Evolutionary conservation across 1,140 invertebrate genomes (phyloP).

Genomic region (Matsumurasca onukii): DNA sequence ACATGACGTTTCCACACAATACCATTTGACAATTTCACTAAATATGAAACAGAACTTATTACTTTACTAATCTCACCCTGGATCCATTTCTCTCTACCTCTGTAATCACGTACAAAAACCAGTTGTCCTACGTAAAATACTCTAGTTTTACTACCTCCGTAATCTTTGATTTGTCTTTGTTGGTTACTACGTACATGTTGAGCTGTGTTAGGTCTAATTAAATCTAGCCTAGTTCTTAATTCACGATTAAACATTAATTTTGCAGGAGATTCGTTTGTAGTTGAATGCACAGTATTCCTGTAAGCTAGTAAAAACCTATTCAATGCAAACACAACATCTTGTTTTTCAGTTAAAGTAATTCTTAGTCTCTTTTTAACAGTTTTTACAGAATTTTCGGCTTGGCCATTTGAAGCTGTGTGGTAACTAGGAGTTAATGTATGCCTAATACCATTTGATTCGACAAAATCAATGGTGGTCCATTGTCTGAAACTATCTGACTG

Average conservation of each 20-base stretch:
- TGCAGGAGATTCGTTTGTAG: background rate
- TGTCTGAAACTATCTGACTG: background rate
- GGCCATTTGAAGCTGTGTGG: background rate
- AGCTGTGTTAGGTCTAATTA: conserved; percentile 1
- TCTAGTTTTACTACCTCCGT: background rate
- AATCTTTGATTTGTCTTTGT: background rate
- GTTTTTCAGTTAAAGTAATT: background rate
- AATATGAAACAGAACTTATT: background rate
- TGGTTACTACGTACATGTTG: background rate
- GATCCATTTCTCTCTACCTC: conserved; percentile 1
- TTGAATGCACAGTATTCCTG: conserved; percentile 5
- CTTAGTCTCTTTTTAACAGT: background rate
- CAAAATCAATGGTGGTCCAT: background rate
- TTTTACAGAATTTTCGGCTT: conserved; percentile 2
- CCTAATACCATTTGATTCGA: background rate
- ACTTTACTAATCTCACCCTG: background rate
- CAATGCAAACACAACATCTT: background rate
- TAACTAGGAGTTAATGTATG: background rate
- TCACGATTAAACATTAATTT: conserved; percentile 6
- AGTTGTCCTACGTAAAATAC: background rate
- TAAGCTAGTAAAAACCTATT: conserved; percentile 3
- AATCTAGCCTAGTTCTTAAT: background rate
- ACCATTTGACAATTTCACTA: background rate
- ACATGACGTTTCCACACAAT: background rate
- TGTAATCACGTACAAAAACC: background rate